A percentile compares a stretch with the other conserved stretches of the same genome.
Evolutionary conservation across 2,888 invertebrate genomes (phyloP).

Genomic region (Taphrorychus bicolor): DNA sequence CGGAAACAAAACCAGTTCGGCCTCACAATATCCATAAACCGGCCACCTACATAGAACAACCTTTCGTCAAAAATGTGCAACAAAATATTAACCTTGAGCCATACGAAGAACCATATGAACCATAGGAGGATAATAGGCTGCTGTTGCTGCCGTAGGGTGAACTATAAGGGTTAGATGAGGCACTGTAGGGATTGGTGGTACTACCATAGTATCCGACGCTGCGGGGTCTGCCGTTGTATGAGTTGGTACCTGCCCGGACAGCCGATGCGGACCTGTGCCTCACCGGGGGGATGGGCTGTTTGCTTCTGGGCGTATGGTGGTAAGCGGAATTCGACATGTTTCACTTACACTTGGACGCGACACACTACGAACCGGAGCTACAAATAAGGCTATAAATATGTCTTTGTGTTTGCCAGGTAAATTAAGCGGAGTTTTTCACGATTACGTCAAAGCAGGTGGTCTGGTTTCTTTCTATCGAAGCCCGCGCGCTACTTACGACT

Average conservation of each 20-base stretch:
- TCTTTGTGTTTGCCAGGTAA: neutral
- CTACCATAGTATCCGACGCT: slow-evolving; percentile 52
- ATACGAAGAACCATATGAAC: slow-evolving; percentile 29
- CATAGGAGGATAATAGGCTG: slow-evolving; percentile 19
- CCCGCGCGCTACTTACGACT: too few relatives aligned
- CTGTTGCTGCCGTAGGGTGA: slow-evolving; percentile 23
- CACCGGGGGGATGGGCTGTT: slow-evolving; percentile 52
- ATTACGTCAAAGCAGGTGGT: neutral
- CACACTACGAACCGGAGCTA: neutral
- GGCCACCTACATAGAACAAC: neutral
- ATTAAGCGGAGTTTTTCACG: neutral
- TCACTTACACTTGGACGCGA: too few relatives aligned
- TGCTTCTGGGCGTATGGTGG: slow-evolving; percentile 50
- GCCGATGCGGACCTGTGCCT: slow-evolving; percentile 57
- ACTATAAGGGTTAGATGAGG: slow-evolving; percentile 56
- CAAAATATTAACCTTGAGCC: slow-evolving; percentile 40
- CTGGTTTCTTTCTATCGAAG: neutral
- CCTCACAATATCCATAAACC: neutral
- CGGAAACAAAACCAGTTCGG: too few relatives aligned
- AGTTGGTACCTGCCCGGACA: slow-evolving; percentile 46
- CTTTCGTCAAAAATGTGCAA: neutral
- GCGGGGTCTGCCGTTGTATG: slow-evolving; percentile 52
- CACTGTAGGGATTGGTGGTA: slow-evolving; percentile 52
- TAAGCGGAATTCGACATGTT: slow-evolving; percentile 27
- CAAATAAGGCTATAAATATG: neutral